phyloP scores from a whole-genome alignment of 2,113 vertebrate species.

The Alouatta palliata region DNA sequence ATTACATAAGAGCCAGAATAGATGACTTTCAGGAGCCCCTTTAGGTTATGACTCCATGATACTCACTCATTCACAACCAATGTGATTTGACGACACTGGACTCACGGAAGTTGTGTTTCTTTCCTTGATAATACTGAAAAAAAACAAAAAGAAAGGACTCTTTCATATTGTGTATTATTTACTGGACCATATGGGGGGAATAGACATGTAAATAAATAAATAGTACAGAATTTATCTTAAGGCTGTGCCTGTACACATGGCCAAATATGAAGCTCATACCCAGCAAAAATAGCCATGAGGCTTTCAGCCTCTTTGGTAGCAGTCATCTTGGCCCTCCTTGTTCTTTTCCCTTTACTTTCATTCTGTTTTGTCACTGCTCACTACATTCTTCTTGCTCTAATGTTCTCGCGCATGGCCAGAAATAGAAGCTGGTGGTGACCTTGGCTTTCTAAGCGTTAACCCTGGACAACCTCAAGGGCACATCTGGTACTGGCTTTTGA shows the following conservation, averaged over 20 bases:
- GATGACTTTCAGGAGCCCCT: background rate
- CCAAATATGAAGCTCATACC: background rate
- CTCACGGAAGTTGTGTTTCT: background rate
- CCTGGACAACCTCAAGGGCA: background rate
- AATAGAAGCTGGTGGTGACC: background rate
- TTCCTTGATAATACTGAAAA: background rate
- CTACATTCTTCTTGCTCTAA: background rate
- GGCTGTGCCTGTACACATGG: accelerated
- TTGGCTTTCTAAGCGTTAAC: background rate
- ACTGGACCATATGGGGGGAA: too few species aligned
- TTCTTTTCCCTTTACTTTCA: background rate
- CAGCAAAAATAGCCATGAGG: too few species aligned
- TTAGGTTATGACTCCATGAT: background rate
- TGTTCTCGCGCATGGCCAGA: background rate
- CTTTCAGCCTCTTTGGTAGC: accelerated
- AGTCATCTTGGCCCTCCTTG: background rate
- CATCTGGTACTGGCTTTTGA: background rate
- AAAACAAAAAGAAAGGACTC: background rate
- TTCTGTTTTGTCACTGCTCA: background rate
- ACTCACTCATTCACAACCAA: background rate
- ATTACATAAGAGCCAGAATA: background rate
- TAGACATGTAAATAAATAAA: background rate
- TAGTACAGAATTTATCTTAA: background rate
- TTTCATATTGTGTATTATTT: background rate
- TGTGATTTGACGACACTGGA: background rate